phyloP scores from a whole-genome alignment of 2,888 invertebrate species.

The Dilophus febrilis region DNA sequence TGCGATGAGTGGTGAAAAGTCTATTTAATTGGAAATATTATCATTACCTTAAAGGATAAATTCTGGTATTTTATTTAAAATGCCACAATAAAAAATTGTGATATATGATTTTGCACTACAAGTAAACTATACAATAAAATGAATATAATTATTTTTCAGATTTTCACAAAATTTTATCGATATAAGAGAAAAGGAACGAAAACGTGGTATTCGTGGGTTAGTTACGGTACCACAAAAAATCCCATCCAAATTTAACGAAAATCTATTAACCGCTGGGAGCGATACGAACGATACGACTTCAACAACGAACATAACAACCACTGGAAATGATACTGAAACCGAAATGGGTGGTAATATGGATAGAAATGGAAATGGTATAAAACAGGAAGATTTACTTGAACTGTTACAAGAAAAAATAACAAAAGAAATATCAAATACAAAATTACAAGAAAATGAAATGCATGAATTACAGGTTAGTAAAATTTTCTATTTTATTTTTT shows the following conservation, averaged over 20 bases:
- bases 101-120: no score
- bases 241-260: conserved; percentile 12
- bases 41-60: no score
- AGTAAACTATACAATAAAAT: no score
- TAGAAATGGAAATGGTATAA: conserved; percentile 16
- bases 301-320: no score
- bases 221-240: conserved; percentile 15
- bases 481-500: no score
- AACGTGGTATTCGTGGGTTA: conserved; percentile 60
- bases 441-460: conserved; percentile 29
- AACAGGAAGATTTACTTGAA: conserved; percentile 27
- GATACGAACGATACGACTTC: conserved; percentile 3
- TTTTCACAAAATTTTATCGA: conserved; percentile 92
- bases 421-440: conserved; percentile 30
- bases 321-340: conserved; percentile 9
- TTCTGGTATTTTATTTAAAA: no score
- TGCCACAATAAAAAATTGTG: no score
- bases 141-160: no score
- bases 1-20: no score
- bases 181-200: conserved; percentile 75
- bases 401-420: conserved; percentile 29
- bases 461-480: conserved; percentile 29
- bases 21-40: no score
- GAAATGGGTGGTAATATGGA: conserved; percentile 8
- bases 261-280: conserved; percentile 8